phyloP scores from a whole-genome alignment of 2,797 vertebrate species.

The Tenualosa thibaudeaui region DNA sequence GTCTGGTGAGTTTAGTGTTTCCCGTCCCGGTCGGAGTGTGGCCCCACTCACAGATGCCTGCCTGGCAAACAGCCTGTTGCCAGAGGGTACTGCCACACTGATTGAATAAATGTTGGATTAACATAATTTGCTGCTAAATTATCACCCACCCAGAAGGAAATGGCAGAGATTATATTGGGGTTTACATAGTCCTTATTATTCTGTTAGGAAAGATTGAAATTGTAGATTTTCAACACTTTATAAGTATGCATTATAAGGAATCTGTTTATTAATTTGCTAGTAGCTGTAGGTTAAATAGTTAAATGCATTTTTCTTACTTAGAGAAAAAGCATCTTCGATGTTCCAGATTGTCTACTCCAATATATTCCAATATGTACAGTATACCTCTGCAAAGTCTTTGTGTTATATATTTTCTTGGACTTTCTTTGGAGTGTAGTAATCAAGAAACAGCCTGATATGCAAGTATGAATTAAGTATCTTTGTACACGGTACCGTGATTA shows the following conservation, averaged over 20 bases:
- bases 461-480: not conserved
- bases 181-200: too few species aligned
- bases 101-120: not conserved
- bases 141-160: too few species aligned
- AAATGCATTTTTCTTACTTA: too few species aligned
- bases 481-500: not conserved
- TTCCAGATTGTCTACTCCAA: too few species aligned
- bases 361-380: too few species aligned
- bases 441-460: not conserved
- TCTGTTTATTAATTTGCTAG: not conserved
- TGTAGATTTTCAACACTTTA: not conserved
- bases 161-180: too few species aligned
- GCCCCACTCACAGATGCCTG: constrained; percentile 32
- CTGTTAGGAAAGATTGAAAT: too few species aligned
- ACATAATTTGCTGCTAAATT: not conserved
- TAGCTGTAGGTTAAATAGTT: too few species aligned
- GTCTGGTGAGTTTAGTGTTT: constrained; percentile 38
- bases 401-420: not conserved
- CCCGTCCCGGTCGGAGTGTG: constrained; percentile 32
- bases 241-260: not conserved
- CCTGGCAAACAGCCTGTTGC: constrained; percentile 23
- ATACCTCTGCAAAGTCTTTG: too few species aligned
- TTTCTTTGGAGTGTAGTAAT: not conserved
- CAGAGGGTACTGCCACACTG: not conserved
- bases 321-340: too few species aligned